Evolutionary conservation across 2,888 invertebrate species (phyloP).

Genomic region (Opisthograptis luteolata): DNA sequence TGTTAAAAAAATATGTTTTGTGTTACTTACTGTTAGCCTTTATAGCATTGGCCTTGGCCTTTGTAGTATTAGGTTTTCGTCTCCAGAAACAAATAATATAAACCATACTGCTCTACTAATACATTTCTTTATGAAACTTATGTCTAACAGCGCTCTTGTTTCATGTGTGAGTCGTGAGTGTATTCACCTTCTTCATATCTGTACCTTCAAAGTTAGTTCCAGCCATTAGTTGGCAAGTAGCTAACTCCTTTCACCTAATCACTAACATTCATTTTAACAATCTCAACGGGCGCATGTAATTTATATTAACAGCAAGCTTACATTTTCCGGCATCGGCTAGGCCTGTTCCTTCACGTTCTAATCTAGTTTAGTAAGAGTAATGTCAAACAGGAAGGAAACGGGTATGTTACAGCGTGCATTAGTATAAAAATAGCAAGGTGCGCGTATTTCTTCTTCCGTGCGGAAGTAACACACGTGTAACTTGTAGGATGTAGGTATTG

Average conservation of each 20-base stretch:
- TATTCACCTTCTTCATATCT: too few species aligned
- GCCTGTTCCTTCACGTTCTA: neutral
- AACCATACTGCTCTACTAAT: too few species aligned
- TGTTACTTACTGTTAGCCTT: too few species aligned
- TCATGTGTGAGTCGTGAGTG: too few species aligned
- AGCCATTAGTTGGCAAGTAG: neutral
- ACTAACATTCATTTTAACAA: neutral
- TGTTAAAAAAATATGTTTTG: too few species aligned
- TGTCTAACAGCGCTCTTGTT: too few species aligned
- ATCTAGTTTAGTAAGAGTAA: slow-evolving; percentile 11
- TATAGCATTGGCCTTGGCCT: too few species aligned
- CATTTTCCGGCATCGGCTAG: slow-evolving; percentile 2
- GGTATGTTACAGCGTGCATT: slow-evolving; percentile 5
- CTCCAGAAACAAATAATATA: too few species aligned
- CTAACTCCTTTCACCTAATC: too few species aligned
- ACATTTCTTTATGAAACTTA: too few species aligned
- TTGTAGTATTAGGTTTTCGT: too few species aligned
- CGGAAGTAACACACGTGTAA: slow-evolving; percentile 7
- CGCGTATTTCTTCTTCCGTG: slow-evolving; percentile 10
- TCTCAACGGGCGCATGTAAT: neutral
- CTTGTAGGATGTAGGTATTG: slow-evolving; percentile 1
- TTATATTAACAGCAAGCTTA: neutral
- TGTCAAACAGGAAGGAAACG: slow-evolving; percentile 22
- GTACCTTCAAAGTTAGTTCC: too few species aligned
- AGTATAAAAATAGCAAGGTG: slow-evolving; percentile 11